phyloP scores from a whole-genome alignment of 2,888 invertebrate genomes.

The Morpho achilles region DNA sequence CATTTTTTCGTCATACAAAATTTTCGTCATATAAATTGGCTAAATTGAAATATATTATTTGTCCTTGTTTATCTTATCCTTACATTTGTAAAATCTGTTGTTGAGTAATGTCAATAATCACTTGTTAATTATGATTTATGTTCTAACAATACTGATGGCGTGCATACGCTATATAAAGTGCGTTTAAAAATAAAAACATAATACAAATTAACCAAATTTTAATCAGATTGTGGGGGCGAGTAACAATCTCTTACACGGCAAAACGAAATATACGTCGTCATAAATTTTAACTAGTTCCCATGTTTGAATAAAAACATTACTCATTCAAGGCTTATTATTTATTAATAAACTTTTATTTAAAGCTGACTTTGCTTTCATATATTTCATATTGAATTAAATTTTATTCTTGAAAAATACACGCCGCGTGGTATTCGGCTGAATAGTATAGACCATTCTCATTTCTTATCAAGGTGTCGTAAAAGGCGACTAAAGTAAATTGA shows the following conservation, averaged over 20 bases:
- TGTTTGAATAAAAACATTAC: slow-evolving; percentile 4
- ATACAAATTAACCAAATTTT: slow-evolving; percentile 10
- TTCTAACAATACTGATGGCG: slow-evolving; percentile 5
- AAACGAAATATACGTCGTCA: slow-evolving; percentile 4
- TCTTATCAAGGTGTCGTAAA: too few relatives aligned
- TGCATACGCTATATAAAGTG: slow-evolving; percentile 4
- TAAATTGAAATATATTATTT: too few relatives aligned
- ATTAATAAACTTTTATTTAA: not conserved
- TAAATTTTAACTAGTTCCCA: not conserved
- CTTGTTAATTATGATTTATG: slow-evolving; percentile 10
- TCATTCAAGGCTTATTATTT: not conserved
- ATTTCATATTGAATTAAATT: too few relatives aligned
- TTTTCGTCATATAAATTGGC: too few relatives aligned
- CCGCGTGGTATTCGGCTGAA: too few relatives aligned
- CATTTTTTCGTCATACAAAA: too few relatives aligned
- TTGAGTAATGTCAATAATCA: slow-evolving; percentile 1
- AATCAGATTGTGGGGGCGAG: slow-evolving; percentile 6
- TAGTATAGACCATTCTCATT: too few relatives aligned
- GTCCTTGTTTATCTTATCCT: too few relatives aligned
- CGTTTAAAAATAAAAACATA: slow-evolving; percentile 10
- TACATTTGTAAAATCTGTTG: not conserved
- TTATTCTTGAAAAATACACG: too few relatives aligned
- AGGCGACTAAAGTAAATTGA: too few relatives aligned
- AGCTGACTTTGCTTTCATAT: not conserved
- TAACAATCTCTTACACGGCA: slow-evolving; percentile 10